Conservation (phyloP, 2,888 invertebrate species). For the Eugnorisma glareosa region DNA sequence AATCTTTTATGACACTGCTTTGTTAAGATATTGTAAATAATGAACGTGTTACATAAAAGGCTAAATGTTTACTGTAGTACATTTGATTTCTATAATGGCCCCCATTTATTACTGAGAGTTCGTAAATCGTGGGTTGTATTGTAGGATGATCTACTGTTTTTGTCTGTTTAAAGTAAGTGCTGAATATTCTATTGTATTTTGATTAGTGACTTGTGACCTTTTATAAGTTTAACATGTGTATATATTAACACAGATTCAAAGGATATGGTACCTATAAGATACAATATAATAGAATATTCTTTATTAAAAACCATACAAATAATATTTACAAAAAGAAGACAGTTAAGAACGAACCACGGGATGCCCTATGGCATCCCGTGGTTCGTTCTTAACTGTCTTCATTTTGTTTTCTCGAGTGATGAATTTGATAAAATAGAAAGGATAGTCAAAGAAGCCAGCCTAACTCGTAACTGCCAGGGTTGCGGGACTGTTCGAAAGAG, state of each 20-base stretch:
- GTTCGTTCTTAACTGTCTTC: no score
- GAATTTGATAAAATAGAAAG: not conserved
- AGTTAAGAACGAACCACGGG: not conserved
- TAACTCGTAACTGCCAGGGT: no score
- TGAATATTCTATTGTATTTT: constrained; percentile 43
- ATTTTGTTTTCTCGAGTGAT: not conserved
- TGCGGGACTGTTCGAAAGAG: no score
- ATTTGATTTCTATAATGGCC: constrained; percentile 44
- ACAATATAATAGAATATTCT: no score
- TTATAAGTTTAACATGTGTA: not conserved
- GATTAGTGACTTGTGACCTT: constrained; percentile 18
- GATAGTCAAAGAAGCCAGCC: not conserved
- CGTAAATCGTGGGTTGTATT: constrained; percentile 14
- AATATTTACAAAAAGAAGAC: not conserved
- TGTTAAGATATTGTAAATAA: constrained; percentile 58
- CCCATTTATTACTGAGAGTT: constrained; percentile 34
- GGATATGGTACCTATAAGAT: not conserved
- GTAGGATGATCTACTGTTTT: constrained; percentile 25
- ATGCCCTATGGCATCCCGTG: no score
- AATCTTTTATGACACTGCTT: constrained; percentile 58
- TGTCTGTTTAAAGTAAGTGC: constrained; percentile 4
- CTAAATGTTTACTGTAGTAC: constrained; percentile 43
- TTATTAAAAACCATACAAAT: not conserved
- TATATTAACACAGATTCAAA: not conserved
- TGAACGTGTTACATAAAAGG: constrained; percentile 45